Percentiles rank a stretch among this genome's conserved stretches.
phyloP scores from a whole-genome alignment of 2,797 vertebrate species.

The Rhodeus uyekii region DNA sequence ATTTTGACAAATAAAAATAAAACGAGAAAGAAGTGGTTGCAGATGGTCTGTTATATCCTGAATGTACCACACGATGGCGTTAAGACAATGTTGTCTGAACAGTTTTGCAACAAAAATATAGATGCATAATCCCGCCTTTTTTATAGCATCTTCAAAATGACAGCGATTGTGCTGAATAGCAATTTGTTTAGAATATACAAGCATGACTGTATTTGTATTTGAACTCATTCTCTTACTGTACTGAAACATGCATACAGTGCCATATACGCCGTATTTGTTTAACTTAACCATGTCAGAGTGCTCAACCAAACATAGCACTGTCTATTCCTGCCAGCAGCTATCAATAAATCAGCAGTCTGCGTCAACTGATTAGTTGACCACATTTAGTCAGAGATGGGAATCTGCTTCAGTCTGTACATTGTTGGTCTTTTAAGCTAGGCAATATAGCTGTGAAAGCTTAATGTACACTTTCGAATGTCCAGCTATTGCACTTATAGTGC shows the following conservation, averaged over 20 bases:
- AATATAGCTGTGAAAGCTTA: neutral
- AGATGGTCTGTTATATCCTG: neutral
- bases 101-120: neutral
- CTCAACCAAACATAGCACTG: constrained; percentile 20
- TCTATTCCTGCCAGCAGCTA: constrained; percentile 18
- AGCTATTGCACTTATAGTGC: neutral
- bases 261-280: neutral
- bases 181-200: neutral
- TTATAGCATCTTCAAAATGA: neutral
- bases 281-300: neutral
- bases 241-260: neutral
- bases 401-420: constrained; percentile 13
- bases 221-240: neutral
- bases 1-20: constrained; percentile 78
- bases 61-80: constrained; percentile 14
- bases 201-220: neutral
- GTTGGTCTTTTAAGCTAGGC: neutral
- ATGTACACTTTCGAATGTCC: neutral
- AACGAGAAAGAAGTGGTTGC: neutral
- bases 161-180: neutral
- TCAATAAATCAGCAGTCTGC: constrained; percentile 32
- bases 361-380: constrained; percentile 40
- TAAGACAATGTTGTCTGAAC: neutral
- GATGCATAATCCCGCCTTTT: neutral
- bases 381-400: constrained; percentile 29